Evolutionary conservation across 2,113 vertebrate species (phyloP).

Genomic region (Ivindomyrus marchei): DNA sequence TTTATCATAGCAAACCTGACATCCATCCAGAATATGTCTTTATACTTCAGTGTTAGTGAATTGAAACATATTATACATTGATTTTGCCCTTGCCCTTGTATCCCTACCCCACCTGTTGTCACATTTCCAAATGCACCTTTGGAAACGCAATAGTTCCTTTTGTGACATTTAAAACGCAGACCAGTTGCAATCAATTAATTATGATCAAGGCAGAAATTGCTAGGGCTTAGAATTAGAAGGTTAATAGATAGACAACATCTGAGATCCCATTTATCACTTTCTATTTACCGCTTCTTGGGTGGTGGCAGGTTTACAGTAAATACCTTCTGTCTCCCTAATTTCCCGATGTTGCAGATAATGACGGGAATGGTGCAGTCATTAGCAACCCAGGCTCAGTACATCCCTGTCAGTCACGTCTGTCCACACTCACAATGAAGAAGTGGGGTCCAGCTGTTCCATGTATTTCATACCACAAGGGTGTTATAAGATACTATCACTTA

Average conservation of each 20-base stretch:
- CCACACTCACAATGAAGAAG: slow-evolving; percentile 86
- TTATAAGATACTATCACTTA: background rate
- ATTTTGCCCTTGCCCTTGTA: background rate
- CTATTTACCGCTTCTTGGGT: slow-evolving; percentile 99
- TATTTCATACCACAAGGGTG: background rate
- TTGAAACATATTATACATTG: slow-evolving; percentile 7
- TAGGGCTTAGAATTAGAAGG: slow-evolving; percentile 88
- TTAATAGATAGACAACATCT: slow-evolving; percentile 91
- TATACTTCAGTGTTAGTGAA: background rate
- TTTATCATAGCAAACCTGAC: background rate
- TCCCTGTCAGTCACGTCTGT: slow-evolving; percentile 91
- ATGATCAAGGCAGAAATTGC: slow-evolving; percentile 83
- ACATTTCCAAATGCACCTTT: slow-evolving; percentile 15
- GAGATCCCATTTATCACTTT: slow-evolving; percentile 98
- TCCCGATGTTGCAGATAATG: slow-evolving; percentile 99
- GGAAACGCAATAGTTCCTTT: background rate
- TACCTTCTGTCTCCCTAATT: slow-evolving; percentile 99
- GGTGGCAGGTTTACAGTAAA: slow-evolving; percentile 99
- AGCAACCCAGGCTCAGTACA: slow-evolving; percentile 92
- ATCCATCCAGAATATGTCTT: background rate
- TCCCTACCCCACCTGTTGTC: background rate
- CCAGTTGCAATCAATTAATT: slow-evolving; percentile 85
- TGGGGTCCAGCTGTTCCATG: slow-evolving; percentile 79
- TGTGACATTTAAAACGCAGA: slow-evolving; percentile 41
- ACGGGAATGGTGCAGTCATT: slow-evolving; percentile 98